phyloP scores from a whole-genome alignment of 2,888 invertebrate genomes.

The Asteroscopus sphinx region DNA sequence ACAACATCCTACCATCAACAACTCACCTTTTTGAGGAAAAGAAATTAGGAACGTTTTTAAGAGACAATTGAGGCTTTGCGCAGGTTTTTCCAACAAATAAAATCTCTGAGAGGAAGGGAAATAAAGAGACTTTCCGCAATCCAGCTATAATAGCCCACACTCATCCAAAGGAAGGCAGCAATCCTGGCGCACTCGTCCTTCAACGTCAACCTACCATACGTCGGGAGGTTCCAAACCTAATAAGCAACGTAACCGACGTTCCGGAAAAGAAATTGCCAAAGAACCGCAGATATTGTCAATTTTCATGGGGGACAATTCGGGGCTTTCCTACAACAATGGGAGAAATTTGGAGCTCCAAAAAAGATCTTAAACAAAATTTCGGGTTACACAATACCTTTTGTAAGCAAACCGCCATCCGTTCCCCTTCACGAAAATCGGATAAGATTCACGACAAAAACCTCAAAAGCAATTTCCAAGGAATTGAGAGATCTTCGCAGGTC shows the following conservation, averaged over 20 bases:
- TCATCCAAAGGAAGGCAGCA: background rate
- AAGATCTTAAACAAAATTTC: slow-evolving; percentile 26
- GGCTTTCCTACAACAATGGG: background rate
- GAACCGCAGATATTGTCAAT: slow-evolving; percentile 2
- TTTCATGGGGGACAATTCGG: slow-evolving; percentile 22
- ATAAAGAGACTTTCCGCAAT: background rate
- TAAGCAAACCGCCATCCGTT: slow-evolving; percentile 29
- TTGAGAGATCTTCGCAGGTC: background rate
- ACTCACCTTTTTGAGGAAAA: background rate
- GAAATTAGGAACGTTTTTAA: background rate
- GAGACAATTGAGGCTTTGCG: background rate
- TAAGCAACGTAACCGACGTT: background rate
- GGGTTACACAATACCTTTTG: slow-evolving; percentile 38
- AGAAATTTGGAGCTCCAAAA: slow-evolving; percentile 10
- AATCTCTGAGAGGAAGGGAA: background rate
- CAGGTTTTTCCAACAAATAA: background rate
- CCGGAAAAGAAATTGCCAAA: background rate
- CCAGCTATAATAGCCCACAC: background rate
- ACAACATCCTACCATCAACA: background rate
- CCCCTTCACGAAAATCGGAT: background rate
- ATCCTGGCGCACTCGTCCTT: background rate
- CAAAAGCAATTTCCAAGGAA: slow-evolving; percentile 5
- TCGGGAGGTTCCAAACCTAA: background rate
- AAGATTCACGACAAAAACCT: slow-evolving; percentile 12
- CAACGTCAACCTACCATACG: background rate